phyloP scores from a whole-genome alignment of 1,140 invertebrate species.

The Paralvinella palmiformis region DNA sequence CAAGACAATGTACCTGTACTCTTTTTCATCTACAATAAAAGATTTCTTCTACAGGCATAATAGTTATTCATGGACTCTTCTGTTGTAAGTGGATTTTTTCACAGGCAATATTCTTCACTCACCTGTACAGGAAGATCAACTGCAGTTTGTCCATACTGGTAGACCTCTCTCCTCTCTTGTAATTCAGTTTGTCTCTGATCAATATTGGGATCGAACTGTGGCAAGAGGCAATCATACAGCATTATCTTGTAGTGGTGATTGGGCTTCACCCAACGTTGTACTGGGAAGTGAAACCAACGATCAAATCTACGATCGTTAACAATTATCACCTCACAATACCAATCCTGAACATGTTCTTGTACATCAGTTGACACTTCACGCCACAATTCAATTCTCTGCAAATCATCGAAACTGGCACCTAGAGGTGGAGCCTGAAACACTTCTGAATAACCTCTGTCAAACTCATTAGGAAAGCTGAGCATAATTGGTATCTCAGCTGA shows the following conservation, averaged over 20 bases:
- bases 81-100: too few species aligned
- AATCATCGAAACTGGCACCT: slow-evolving; percentile 5
- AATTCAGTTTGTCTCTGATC: slow-evolving; percentile 47
- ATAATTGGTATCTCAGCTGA: slow-evolving; percentile 41
- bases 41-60: too few species aligned
- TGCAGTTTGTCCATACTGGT: slow-evolving; percentile 41
- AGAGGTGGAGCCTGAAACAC: slow-evolving; percentile 30
- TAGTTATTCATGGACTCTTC: too few species aligned
- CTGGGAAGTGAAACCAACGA: slow-evolving; percentile 46
- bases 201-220: slow-evolving; percentile 45
- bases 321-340: slow-evolving; percentile 49
- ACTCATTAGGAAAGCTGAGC: slow-evolving; percentile 45
- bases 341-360: slow-evolving; percentile 39
- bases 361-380: slow-evolving; percentile 45
- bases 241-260: slow-evolving; percentile 46
- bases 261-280: slow-evolving; percentile 50
- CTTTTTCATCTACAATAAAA: too few species aligned
- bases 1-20: too few species aligned
- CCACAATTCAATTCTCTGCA: slow-evolving; percentile 45
- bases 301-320: slow-evolving; percentile 42
- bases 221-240: slow-evolving; percentile 50
- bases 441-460: slow-evolving; percentile 46
- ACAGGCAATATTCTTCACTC: slow-evolving; percentile 14
- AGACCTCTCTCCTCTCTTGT: slow-evolving; percentile 39
- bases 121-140: slow-evolving; percentile 50